Evolutionary conservation across 2,888 invertebrate genomes (phyloP).

Genomic region (Crocallis elinguaria): DNA sequence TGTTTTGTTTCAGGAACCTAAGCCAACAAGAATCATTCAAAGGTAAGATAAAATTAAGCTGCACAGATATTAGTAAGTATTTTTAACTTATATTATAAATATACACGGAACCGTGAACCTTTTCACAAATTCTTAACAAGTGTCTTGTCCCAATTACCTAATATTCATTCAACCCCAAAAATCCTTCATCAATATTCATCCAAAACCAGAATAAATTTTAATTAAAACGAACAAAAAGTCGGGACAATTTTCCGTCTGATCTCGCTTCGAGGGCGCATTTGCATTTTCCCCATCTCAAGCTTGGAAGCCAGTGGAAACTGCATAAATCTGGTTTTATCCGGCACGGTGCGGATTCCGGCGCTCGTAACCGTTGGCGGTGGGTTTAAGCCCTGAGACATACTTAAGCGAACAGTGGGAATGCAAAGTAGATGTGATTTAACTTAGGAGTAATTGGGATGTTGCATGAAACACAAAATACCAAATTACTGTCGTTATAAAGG

Average conservation of each 20-base stretch:
- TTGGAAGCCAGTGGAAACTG: conserved; percentile 50
- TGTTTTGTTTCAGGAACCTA: conserved; percentile 35
- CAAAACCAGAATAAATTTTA: conserved; percentile 26
- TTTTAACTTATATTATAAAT: too few relatives aligned
- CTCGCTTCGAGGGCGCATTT: conserved; percentile 51
- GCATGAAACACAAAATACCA: too few relatives aligned
- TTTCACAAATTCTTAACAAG: too few relatives aligned
- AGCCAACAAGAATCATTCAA: conserved; percentile 17
- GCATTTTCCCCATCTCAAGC: conserved; percentile 44
- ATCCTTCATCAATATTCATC: conserved; percentile 22
- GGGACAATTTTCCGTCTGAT: conserved; percentile 46
- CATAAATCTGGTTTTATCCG: conserved; percentile 62
- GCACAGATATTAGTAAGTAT: not conserved
- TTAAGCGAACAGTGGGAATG: not conserved
- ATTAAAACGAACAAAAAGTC: conserved; percentile 44
- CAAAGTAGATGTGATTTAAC: not conserved
- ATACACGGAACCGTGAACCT: too few relatives aligned
- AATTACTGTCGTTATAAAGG: too few relatives aligned
- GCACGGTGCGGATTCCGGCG: conserved; percentile 46
- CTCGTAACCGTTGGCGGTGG: conserved; percentile 1
- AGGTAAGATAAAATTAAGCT: conserved; percentile 31
- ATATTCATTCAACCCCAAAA: conserved; percentile 10
- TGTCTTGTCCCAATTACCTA: not conserved
- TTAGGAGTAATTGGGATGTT: not conserved
- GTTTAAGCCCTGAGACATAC: not conserved